Base-by-base conservation (phyloP, 2,888 invertebrate species). In the Saturnia pavonia region DNA sequence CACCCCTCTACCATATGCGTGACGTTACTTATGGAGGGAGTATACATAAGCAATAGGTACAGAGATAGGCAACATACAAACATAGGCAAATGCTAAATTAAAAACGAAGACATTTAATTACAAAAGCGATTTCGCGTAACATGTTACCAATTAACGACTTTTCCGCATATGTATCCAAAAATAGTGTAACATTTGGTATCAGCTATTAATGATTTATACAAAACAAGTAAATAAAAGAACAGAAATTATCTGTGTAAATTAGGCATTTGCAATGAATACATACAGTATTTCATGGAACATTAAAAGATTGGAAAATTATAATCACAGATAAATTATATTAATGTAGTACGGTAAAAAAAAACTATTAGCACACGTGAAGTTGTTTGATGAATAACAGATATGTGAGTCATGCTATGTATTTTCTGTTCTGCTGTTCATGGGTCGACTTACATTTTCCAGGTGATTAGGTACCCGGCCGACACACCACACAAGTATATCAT, bases 361-460 rank as follows among this genome's bases (percentile, higher is more conserved):
- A 76, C 70, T 76, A 71, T 76, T 74, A 72, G 77, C 76, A 77
- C 80, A 76, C 75, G 80, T 81, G 78, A 76, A 76, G 80, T 81
- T 77, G 27, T 79, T 82, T 75, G 71, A 76, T 77, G 75, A 75
- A 75, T 71, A 80, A 77, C 72, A 78, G 73, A 48, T 70, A 70
- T 51, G 63, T 68, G 71, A 68, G 51, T 65, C 71, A 79, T 81
- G 77, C 80, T 83, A 78, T 83, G 84, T 65, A 8, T 19, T 65
- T 40, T 34, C 40, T 65, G 80, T 82, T 81, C 76, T n/a, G n/a
- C n/a, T n/a, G 80, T 80, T 81, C 78, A 80, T 75, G 80, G 81
- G 80, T 78, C 77, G 78, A 93, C 93, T 93, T 92, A 93, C 93
- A 84, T 94, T 88, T 88, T 87, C 86, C 85, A 82, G 78, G 82